Evolutionary conservation across 30 jellyfish, hydroid and myxozoan genomes (phyloP), one percentile per base, ranked within the genome.

Genomic region (Cassiopea xamachana): DNA sequence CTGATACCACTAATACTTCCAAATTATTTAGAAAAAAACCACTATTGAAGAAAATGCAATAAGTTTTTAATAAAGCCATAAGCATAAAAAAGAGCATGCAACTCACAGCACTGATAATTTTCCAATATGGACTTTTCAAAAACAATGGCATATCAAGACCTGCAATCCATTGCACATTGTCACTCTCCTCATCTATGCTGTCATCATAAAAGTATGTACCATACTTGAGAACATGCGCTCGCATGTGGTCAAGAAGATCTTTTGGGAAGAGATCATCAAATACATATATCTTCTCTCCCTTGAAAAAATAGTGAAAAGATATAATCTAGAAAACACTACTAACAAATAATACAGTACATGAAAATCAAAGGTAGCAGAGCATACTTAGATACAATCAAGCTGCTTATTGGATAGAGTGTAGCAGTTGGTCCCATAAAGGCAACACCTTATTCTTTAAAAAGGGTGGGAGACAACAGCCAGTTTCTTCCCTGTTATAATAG

Each of bases 131-230:
- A 70, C 98, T 90, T 81, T 90, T 73, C 46, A 90, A 27, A 73
- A 80, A 94, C 68, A 58, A 3, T n/a, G 87, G 91, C 91, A 94
- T 83, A 51, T 70, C 94, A 55, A 80, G 92, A 75, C 98, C 98
- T 50, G 98, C 98, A 50, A 94, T 87, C 98, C 98, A 94, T 73
- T 94, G 98, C 15, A 94, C 98, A 71, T 94, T 94, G 80, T 94
- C 98, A 70, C 98, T 86, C 27, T 86, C 96, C 18, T 64, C 86
- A 76, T 94, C 98, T 50, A 94, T 75, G 78, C 97, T 83, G 74
- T 94, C 98, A 83, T 90, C 97, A 68, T 94, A 94, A 77, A 59
- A 91, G 78, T 90, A 94, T 7, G 95, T 80, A 51, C 98, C 98
- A 82, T 90, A 94, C 68, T 90, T 91, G 83, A 94, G 88, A 39